Evolutionary conservation across 2,888 invertebrate species (phyloP).

Genomic region (Ochropleura leucogaster): DNA sequence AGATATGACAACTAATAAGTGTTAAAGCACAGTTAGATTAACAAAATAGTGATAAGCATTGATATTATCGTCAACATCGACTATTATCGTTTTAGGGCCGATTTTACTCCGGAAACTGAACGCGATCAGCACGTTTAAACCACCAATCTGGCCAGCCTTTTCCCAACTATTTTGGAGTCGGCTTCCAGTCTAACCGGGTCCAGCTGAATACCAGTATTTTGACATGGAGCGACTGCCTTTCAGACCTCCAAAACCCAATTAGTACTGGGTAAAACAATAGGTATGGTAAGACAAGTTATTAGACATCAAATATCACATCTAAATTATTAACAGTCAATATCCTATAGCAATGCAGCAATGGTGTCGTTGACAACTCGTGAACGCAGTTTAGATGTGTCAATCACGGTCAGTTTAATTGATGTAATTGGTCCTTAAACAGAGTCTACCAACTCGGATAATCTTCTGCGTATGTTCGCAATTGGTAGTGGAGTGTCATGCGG

Average conservation of each 20-base stretch:
- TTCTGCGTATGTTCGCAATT: constrained; percentile 79
- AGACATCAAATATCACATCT: too few species aligned
- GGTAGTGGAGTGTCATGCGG: constrained; percentile 73
- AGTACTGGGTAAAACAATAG: too few species aligned
- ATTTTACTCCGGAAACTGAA: background rate
- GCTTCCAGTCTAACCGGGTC: too few species aligned
- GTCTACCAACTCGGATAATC: constrained; percentile 81
- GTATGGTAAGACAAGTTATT: too few species aligned
- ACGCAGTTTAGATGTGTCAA: background rate
- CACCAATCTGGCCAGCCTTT: background rate
- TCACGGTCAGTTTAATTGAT: background rate
- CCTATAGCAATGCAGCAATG: background rate
- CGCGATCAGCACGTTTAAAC: background rate
- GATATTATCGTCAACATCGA: constrained; percentile 21
- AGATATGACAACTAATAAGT: constrained; percentile 36
- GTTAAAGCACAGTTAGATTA: constrained; percentile 32
- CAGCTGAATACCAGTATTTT: too few species aligned
- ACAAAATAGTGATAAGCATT: constrained; percentile 43
- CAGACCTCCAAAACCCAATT: too few species aligned
- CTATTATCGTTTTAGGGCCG: background rate
- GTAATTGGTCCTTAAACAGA: constrained; percentile 34
- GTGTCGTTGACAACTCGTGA: background rate
- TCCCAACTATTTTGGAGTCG: too few species aligned
- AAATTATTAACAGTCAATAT: background rate
- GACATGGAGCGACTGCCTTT: too few species aligned